A percentile compares a stretch with the other conserved stretches of the same genome.
These are phyloP conservation scores for Pantherophis vulpinus DNA, from an alignment of 2,797 vertebrate species.

Conservation along the genomic window DNA sequence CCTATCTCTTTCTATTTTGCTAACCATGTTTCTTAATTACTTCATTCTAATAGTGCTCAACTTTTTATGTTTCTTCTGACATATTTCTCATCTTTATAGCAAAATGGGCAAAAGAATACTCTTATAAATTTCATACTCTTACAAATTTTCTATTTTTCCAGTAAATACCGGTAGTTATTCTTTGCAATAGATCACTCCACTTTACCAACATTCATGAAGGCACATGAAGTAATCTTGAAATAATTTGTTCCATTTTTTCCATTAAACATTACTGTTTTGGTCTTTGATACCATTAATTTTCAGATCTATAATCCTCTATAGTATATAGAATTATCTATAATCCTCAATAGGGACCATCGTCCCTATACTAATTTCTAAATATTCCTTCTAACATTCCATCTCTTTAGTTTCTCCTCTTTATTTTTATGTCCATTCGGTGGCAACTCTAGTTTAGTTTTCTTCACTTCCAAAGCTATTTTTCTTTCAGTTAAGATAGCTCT, in stretches of 20 bases:
- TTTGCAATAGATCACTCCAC: neutral
- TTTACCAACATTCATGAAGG: neutral
- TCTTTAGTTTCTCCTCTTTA: neutral
- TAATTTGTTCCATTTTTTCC: neutral
- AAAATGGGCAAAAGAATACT: neutral
- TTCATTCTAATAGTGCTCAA: neutral
- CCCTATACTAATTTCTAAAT: neutral
- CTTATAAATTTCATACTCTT: neutral
- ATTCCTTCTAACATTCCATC: neutral
- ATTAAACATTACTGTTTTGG: neutral
- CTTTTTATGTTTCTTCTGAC: neutral
- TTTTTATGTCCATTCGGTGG: neutral
- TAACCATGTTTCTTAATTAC: neutral
- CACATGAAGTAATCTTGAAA: neutral
- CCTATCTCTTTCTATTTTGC: neutral
- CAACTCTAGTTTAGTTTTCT: neutral
- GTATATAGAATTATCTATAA: no score
- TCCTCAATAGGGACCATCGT: neutral
- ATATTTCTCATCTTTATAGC: neutral
- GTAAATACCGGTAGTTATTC: neutral
- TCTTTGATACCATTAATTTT: neutral
- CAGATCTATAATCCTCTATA: neutral
- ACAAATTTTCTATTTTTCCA: neutral
- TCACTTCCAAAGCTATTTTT: neutral
- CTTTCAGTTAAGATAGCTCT: neutral